Conservation (phyloP, 2,888 invertebrate species). For the Euphydryas editha region DNA sequence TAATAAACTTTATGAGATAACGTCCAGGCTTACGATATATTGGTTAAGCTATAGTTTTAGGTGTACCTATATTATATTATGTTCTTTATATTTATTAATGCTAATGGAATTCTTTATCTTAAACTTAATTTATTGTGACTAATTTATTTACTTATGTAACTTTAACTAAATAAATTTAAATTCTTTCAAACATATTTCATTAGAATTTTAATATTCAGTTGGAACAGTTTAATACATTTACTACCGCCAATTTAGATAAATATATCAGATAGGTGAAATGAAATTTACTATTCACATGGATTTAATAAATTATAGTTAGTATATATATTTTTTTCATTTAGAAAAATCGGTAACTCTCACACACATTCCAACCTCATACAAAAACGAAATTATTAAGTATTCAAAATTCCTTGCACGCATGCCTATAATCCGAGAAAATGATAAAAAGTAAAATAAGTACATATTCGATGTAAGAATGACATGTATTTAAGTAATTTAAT, state of each 20-base stretch:
- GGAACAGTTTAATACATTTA: not conserved
- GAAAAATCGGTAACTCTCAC: not conserved
- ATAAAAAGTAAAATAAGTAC: no score
- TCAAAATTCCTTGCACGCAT: not conserved
- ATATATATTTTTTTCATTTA: not conserved
- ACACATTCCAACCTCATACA: not conserved
- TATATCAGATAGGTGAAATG: not conserved
- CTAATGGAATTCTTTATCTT: not conserved
- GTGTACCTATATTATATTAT: not conserved
- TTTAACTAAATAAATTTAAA: not conserved
- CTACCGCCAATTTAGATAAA: conserved; percentile 3
- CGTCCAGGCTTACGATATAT: not conserved
- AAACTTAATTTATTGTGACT: not conserved
- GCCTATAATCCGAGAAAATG: not conserved
- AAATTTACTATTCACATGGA: not conserved
- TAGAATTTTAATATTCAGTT: not conserved
- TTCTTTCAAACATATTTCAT: not conserved
- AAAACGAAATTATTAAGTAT: not conserved
- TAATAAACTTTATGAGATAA: conserved; percentile 1
- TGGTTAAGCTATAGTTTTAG: not conserved
- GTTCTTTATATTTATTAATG: not conserved
- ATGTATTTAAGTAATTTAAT: not conserved
- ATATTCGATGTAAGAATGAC: not conserved
- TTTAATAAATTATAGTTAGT: not conserved
- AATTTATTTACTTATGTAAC: conserved; percentile 1